Evolutionary conservation across 2,113 vertebrate species (phyloP).

Genomic region (Gobiocypris rarus): DNA sequence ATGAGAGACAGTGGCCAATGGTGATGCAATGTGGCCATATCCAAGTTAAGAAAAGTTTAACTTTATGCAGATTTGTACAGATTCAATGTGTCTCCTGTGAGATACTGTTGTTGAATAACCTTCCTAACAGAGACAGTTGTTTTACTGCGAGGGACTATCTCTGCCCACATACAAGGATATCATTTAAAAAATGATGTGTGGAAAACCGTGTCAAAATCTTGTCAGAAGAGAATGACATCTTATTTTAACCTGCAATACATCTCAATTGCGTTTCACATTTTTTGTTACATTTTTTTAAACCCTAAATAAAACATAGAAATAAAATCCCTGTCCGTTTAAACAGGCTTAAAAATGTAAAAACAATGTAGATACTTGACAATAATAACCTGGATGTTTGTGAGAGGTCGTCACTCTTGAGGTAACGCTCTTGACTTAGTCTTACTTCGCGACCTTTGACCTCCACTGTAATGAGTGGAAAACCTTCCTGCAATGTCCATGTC

Average conservation of each 20-base stretch:
- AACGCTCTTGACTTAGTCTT: conserved; percentile 83
- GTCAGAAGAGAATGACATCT: neutral
- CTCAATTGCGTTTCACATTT: neutral
- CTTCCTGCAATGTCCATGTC: conserved; percentile 91
- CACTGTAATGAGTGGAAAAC: conserved; percentile 87
- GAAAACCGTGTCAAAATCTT: no score
- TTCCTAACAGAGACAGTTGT: neutral
- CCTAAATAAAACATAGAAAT: neutral
- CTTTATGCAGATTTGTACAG: no score
- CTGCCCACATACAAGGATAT: neutral
- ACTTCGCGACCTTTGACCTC: conserved; percentile 80
- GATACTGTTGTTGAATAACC: neutral
- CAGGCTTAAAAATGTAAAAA: neutral
- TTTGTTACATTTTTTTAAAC: neutral
- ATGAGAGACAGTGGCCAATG: neutral
- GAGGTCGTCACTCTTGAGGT: conserved; percentile 71
- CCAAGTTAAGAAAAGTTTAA: no score
- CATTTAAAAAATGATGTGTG: neutral
- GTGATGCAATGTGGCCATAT: neutral
- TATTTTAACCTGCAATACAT: neutral
- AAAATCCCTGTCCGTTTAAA: neutral
- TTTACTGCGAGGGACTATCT: neutral
- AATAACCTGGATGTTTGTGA: conserved; percentile 77
- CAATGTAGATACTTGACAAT: neutral
- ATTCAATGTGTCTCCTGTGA: neutral